Evolutionary conservation across 2,888 invertebrate genomes (phyloP).

Genomic region (Eupithecia tripunctaria): DNA sequence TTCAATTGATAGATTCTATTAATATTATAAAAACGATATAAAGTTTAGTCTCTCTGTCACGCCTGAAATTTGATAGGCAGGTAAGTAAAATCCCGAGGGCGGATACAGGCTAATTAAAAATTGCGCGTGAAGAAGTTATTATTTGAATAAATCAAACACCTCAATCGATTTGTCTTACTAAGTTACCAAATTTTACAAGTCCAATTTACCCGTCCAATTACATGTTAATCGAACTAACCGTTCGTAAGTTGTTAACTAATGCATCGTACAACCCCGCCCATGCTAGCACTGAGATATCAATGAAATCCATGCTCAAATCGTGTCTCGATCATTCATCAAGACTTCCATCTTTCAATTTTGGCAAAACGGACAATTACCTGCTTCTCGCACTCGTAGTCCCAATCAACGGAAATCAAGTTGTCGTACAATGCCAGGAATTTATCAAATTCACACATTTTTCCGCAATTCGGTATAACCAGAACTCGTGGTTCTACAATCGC

Average conservation of each 20-base stretch:
- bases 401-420: slow-evolving; percentile 86
- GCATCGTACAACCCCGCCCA: too few species aligned
- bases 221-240: neutral
- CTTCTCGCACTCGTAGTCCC: slow-evolving; percentile 87
- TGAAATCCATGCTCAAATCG: neutral
- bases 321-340: neutral
- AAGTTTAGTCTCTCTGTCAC: too few species aligned
- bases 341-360: too few species aligned
- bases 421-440: slow-evolving; percentile 80
- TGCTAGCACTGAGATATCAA: neutral
- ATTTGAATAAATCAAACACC: neutral
- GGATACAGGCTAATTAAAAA: too few species aligned
- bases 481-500: slow-evolving; percentile 80
- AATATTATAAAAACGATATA: neutral
- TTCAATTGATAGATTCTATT: neutral
- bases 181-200: neutral
- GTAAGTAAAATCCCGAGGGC: too few species aligned
- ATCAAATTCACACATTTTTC: slow-evolving; percentile 85
- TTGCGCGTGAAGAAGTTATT: too few species aligned
- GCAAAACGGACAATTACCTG: slow-evolving; percentile 49
- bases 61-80: too few species aligned
- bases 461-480: slow-evolving; percentile 87
- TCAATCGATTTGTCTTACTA: neutral
- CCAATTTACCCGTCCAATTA: neutral
- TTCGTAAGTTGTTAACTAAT: neutral